phyloP scores from a whole-genome alignment of 1,140 invertebrate species.

The Hyles vespertilio region DNA sequence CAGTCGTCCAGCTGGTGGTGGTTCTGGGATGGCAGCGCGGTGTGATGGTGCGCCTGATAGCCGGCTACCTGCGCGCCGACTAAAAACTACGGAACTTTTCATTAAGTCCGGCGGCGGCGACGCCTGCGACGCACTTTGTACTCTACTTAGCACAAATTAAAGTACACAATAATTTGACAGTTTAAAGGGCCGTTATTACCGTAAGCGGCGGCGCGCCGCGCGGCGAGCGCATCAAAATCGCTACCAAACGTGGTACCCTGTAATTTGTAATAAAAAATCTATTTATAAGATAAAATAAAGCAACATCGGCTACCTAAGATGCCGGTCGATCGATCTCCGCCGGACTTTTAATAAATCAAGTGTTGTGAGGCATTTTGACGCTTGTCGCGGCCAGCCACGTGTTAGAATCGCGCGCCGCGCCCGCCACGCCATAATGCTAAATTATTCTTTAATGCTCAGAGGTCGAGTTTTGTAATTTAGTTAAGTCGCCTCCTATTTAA shows the following conservation, averaged over 20 bases:
- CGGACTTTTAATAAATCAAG: constrained; percentile 58
- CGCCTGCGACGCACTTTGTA: constrained; percentile 38
- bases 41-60: constrained; percentile 10
- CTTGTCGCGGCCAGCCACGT: constrained; percentile 57
- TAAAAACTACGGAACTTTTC: constrained; percentile 44
- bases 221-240: constrained; percentile 46
- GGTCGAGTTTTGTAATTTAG: constrained; percentile 70
- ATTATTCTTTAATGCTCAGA: constrained; percentile 65
- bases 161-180: constrained; percentile 41
- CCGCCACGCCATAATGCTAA: constrained; percentile 35
- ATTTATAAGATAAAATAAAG: constrained; percentile 72
- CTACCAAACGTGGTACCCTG: constrained; percentile 69
- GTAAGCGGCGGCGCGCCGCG: constrained; percentile 27
- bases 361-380: constrained; percentile 54
- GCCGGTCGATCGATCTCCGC: constrained; percentile 58
- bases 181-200: constrained; percentile 33
- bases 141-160: constrained; percentile 48
- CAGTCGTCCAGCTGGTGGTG: constrained; percentile 2
- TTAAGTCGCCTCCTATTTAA: constrained; percentile 71
- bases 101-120: constrained; percentile 39
- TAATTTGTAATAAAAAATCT: constrained; percentile 74
- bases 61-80: constrained; percentile 36
- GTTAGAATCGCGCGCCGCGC: constrained; percentile 40
- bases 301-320: constrained; percentile 66
- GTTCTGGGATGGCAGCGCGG: constrained; percentile 10